phyloP scores from a whole-genome alignment of 2,888 invertebrate genomes.

The Troides aeacus region DNA sequence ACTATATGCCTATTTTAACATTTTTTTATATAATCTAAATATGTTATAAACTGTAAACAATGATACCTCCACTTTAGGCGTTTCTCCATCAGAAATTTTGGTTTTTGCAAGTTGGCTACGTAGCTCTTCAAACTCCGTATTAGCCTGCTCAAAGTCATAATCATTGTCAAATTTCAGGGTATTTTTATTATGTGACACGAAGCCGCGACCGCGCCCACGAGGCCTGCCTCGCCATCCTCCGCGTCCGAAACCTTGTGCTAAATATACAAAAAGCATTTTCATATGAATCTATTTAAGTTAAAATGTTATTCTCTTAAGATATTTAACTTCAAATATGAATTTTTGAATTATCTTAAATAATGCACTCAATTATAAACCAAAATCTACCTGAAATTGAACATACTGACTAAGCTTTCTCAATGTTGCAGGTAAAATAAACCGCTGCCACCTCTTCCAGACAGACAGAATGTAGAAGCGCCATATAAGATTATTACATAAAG shows the following conservation, averaged over 20 bases:
- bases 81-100: slow-evolving; percentile 84
- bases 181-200: slow-evolving; percentile 80
- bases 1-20: neutral
- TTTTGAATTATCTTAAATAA: too few species aligned
- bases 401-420: too few species aligned
- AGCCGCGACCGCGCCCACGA: slow-evolving; percentile 70
- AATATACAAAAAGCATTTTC: neutral
- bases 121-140: slow-evolving; percentile 97
- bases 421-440: too few species aligned
- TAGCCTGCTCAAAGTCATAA: slow-evolving; percentile 99
- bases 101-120: slow-evolving; percentile 91
- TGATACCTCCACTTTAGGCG: slow-evolving; percentile 72
- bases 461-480: too few species aligned
- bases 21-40: neutral
- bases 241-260: slow-evolving; percentile 71
- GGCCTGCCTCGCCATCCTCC: slow-evolving; percentile 75
- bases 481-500: too few species aligned
- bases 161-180: slow-evolving; percentile 96
- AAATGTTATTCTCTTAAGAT: too few species aligned
- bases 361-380: too few species aligned
- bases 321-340: too few species aligned
- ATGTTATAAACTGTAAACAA: neutral
- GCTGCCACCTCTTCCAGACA: too few species aligned
- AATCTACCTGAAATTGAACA: too few species aligned
- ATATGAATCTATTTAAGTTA: too few species aligned